Percentiles rank a stretch among this genome's conserved stretches.
phyloP scores from a whole-genome alignment of 2,113 vertebrate species.

The Cyprichromis sp. region DNA sequence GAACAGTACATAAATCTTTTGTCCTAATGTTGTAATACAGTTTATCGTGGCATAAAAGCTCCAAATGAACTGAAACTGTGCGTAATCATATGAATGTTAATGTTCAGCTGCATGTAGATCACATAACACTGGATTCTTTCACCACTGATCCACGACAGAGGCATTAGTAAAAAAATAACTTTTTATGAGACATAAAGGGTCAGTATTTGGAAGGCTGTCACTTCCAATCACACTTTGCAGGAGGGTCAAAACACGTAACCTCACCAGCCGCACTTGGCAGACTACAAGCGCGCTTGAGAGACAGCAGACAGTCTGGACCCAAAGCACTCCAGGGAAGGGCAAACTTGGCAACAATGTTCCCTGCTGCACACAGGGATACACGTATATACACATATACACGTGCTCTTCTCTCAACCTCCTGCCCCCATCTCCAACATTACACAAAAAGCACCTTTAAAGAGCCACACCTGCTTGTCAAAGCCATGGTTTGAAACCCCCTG shows the following conservation, averaged over 20 bases:
- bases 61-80: not conserved
- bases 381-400: not conserved
- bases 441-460: conserved; percentile 39
- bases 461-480: conserved; percentile 46
- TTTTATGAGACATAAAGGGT: not conserved
- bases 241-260: conserved; percentile 30
- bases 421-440: conserved; percentile 5
- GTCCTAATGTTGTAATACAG: too few relatives aligned
- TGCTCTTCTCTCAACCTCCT: not conserved
- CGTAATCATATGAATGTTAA: not conserved
- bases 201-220: not conserved
- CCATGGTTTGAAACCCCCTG: conserved; percentile 24
- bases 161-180: not conserved
- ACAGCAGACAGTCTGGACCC: conserved; percentile 17
- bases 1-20: not conserved
- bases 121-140: too few relatives aligned
- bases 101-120: not conserved
- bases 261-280: conserved; percentile 10
- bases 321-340: not conserved
- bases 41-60: not conserved
- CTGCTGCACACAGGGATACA: not conserved
- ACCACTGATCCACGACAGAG: rapidly evolving
- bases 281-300: conserved; percentile 6
- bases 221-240: conserved; percentile 1
- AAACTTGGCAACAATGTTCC: not conserved